phyloP scores from a whole-genome alignment of 2,888 invertebrate genomes.

The Listrodromus nycthemerus region DNA sequence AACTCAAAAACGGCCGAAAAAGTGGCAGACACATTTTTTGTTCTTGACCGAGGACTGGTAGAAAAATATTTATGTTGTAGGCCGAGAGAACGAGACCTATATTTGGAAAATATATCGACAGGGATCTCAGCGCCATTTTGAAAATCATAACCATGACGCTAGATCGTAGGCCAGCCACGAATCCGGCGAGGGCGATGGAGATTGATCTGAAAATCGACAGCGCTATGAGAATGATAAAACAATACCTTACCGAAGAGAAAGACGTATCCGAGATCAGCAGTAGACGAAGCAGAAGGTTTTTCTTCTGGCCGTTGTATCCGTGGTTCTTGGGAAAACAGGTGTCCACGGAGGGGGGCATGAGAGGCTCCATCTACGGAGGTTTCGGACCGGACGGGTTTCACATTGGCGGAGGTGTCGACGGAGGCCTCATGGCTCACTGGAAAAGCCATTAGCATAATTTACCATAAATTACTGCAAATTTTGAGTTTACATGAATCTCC shows the following conservation, averaged over 20 bases:
- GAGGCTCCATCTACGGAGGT: neutral
- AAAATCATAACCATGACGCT: slow-evolving; percentile 6
- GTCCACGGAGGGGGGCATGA: neutral
- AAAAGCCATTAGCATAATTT: neutral
- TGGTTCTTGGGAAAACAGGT: neutral
- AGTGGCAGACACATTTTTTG: neutral
- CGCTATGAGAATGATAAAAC: slow-evolving; percentile 15
- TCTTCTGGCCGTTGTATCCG: slow-evolving; percentile 14
- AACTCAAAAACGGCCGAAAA: no score
- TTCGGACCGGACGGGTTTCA: neutral
- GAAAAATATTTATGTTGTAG: slow-evolving; percentile 10
- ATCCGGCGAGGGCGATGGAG: neutral
- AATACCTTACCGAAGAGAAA: neutral
- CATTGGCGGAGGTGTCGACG: neutral
- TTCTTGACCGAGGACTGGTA: neutral
- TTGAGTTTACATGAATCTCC: no score
- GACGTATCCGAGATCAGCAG: neutral
- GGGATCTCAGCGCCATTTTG: slow-evolving; percentile 7
- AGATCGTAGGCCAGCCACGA: neutral
- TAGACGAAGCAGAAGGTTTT: neutral
- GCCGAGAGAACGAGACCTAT: neutral
- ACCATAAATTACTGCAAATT: neutral
- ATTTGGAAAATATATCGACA: slow-evolving; percentile 23
- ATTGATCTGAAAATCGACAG: slow-evolving; percentile 12
- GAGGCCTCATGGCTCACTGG: neutral